Base-by-base conservation (phyloP, 2,797 vertebrate species). In the Psittacula echo region DNA sequence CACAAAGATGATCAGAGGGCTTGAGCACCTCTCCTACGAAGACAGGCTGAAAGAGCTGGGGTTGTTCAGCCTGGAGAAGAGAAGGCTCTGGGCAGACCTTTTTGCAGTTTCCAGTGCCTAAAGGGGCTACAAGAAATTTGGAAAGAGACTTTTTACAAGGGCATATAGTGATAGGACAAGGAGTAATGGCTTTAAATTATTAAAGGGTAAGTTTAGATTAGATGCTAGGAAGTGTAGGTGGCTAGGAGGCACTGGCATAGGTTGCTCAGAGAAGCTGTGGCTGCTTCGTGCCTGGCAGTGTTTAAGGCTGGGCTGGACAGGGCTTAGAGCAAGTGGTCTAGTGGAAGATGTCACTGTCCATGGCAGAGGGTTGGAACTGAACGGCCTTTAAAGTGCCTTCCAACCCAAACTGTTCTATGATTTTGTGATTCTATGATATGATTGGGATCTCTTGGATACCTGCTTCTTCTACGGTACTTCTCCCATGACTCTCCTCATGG, bases 401-500 rank as follows among this genome's bases (percentile, higher is more conserved):
- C 54, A 56, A 22, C 54, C 32, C 54, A 23, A 56, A n/a, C 32
- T 56, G 13, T n/a, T 56, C 32, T 34, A n/a, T 56, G 54, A n/a
- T 56, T 56, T 56, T n/a, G 20, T 23, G 32, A 56, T 22, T 56
- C 20, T 56, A 10, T 56, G 20, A 10, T n/a, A n/a, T 15, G 54
- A n/a, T n/a, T 56, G 54, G 54, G 54, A 10, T 34, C 21, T 23
- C 32, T 22, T 56, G 54, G 13, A 21, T 85, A 54, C 20, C 5
- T 19, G 39, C 9, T 4, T 54, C 17, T 89, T 64, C 13, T 53
- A 6, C 0, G 0, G 5, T 42, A 21, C 22, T 85, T 76, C 17
- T 71, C 13, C 14, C 5, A 3, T 50, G 32, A 24, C 11, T 88
- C 15, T 4, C 3, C 13, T 61, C 20, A 9, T 9, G 2, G 2